Evolutionary conservation across 2,797 vertebrate genomes (phyloP), one percentile per base, ranked within the genome.

Genomic region (Cirrhinus molitorella): DNA sequence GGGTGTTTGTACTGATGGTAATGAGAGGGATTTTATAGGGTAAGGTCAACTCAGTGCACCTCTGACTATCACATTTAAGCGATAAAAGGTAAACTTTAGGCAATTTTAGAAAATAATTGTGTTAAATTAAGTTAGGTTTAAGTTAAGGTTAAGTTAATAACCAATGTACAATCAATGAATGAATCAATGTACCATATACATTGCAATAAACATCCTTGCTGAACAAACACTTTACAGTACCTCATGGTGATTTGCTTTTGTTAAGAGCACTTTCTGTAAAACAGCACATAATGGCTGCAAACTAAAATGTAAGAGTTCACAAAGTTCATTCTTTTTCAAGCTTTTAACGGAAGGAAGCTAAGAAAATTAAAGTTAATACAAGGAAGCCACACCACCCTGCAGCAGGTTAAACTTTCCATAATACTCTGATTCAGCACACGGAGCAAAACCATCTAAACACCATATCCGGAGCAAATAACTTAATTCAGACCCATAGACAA

Each of bases 1-100:
- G 34, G 4, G 17, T 55, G 59, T 61, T 83, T 40, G 71, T 73
- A 49, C 66, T 84, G 23, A 43, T 51, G 78, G 16, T 77, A 70
- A 77, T 77, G 37, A 80, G n/a, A 11, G 57, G 10, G 25, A 37
- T 57, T 57, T 53, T 34, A 86, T n/a, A 68, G 4, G 55, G 59
- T 68, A 34, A 70, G 85, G 28, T 83, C 40, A 47, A 6, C 19
- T 59, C 19, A 37, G 34, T 31, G 66, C 21, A 72, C 4, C 8
- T 61, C 28, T n/a, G 19, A 47, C 49, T 75, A 43, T 53, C 25
- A 23, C 5, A 4, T 14, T 67, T n/a, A 21, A 0, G 6, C 3
- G 28, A 17, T 51, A 81, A 43, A 13, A 74, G 25, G 37, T 13
- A n/a, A 11, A 17, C 12, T 13, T 23, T 17, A 25, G 45, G 4